These are phyloP conservation scores for Passer domesticus DNA, from an alignment of 2,113 vertebrate species.

Conservation along the genomic window DNA sequence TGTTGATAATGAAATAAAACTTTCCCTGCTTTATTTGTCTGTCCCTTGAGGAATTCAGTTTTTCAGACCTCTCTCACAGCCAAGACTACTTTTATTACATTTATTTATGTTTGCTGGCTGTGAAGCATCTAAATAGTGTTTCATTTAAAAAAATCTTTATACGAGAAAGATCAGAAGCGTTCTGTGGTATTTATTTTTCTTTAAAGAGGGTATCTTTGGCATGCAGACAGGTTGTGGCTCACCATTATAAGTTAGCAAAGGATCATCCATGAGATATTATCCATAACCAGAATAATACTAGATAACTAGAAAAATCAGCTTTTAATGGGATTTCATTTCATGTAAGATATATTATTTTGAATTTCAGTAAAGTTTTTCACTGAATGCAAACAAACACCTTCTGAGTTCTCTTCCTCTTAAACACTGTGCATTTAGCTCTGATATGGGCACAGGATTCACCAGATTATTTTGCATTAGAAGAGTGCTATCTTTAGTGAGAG, in stretches of 20 bases:
- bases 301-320: background rate
- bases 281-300: background rate
- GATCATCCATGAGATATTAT: background rate
- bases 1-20: conserved; percentile 19
- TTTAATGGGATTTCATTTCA: background rate
- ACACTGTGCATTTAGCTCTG: background rate
- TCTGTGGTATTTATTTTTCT: background rate
- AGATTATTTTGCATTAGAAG: conserved; percentile 56
- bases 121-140: conserved; percentile 8
- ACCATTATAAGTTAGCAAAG: background rate
- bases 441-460: conserved; percentile 17
- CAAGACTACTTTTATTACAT: background rate
- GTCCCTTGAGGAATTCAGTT: background rate
- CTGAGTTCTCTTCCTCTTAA: background rate
- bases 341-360: background rate
- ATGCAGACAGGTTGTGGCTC: background rate
- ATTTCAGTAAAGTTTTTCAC: background rate
- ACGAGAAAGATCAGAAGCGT: background rate
- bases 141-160: background rate
- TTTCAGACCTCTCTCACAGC: background rate
- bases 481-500: conserved; percentile 62
- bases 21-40: conserved; percentile 18
- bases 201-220: background rate
- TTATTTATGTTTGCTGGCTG: conserved; percentile 8
- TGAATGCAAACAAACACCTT: background rate